Base-by-base conservation (phyloP, 2,888 invertebrate species). In the Scelioninae gen. 1 region DNA sequence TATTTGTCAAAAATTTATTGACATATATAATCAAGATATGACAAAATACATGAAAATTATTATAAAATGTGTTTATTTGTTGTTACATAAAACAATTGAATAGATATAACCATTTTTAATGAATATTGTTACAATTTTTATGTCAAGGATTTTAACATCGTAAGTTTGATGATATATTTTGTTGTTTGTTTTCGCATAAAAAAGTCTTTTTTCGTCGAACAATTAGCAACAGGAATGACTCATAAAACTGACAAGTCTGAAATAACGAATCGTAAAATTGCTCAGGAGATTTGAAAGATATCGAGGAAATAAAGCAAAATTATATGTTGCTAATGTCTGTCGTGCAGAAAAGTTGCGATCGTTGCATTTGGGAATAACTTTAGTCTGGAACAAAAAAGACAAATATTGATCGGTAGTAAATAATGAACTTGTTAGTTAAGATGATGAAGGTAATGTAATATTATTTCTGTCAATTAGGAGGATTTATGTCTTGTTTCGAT, bases 231-330 rank as follows among this genome's bases (percentile, higher is more conserved):
- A 9, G 6, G 43, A 62, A 38, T 47, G 62, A 62, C 15, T 62
- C 62, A 47, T 47, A 47, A 62, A 62, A 47, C 32, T 47, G 47
- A 15, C 47, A 32, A 16, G 62, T 47, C 32, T 45, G 31, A 45
- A 43, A 43, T 43, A 43, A 29, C 9, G 45, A 60, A 60, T 60
- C 60, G 45, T 60, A 60, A 60, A 60, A 43, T 45, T 60, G 45
- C 9, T 31, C 34, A 29, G 6, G 10, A 60, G 45, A 60, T 60
- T 13, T 13, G 31, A 29, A 29, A 43, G 60, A 40, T 43, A 58
- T 40, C 40, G 58, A 15, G 23, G 13, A 23, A 43, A 40, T 23
- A 32, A 40, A 15, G 40, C 11, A 40, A 58, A 58, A 58, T 58
- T 40, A 40, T 40, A 58, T 11, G 38, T 23, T 56, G 43, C 11